Evolutionary conservation across 2,888 invertebrate species (phyloP).

Genomic region (Caenorhabditis macrosperma): DNA sequence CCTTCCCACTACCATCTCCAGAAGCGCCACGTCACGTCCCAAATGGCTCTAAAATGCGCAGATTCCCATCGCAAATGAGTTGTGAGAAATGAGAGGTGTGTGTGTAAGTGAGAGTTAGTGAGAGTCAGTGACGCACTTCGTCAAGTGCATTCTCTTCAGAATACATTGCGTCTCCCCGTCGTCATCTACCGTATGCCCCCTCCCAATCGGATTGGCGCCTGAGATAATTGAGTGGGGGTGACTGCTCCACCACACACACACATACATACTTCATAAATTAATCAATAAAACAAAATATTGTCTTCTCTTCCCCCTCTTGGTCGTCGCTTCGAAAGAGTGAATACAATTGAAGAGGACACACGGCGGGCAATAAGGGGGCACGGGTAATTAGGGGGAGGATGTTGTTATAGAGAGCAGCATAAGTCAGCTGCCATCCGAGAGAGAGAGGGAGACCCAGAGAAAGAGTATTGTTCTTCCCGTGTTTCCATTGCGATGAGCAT

Average conservation of each 20-base stretch:
- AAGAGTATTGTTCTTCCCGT: constrained; percentile 34
- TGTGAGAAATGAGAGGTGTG: too few relatives aligned
- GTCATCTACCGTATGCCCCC: constrained; percentile 37
- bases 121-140: neutral
- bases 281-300: constrained; percentile 60
- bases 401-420: constrained; percentile 58
- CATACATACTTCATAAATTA: constrained; percentile 48
- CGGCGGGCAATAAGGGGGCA: constrained; percentile 31
- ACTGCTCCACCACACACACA: neutral
- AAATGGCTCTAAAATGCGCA: too few relatives aligned
- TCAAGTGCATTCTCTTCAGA: constrained; percentile 42
- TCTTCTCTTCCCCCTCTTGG: constrained; percentile 4
- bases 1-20: too few relatives aligned
- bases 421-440: constrained; percentile 39
- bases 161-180: too few relatives aligned
- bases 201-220: constrained; percentile 12
- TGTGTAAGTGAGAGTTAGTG: too few relatives aligned
- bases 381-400: constrained; percentile 8
- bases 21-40: too few relatives aligned
- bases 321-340: constrained; percentile 1
- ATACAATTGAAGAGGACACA: constrained; percentile 36
- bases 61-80: too few relatives aligned
- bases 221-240: constrained; percentile 55
- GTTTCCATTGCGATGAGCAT: constrained; percentile 29
- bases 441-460: neutral